Conservation (phyloP, 2,113 vertebrate genomes). For the Scomber scombrus region DNA sequence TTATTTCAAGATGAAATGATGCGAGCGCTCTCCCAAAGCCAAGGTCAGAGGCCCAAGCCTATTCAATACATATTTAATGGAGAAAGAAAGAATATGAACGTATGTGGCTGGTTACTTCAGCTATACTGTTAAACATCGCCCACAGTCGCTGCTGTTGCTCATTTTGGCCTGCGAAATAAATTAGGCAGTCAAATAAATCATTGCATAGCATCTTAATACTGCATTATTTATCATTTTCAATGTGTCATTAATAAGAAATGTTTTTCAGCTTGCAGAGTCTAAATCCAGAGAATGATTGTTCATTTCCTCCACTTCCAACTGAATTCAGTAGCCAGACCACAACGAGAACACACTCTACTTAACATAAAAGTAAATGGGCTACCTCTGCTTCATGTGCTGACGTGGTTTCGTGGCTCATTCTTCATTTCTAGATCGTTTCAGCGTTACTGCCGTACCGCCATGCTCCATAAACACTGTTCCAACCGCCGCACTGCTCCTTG, state of each 20-base stretch:
- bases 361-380: constrained; percentile 54
- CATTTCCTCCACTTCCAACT: constrained; percentile 52
- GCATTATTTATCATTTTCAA: constrained; percentile 62
- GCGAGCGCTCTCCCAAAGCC: constrained; percentile 88
- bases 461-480: constrained; percentile 41
- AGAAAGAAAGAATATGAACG: constrained; percentile 77
- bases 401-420: constrained; percentile 55
- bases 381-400: constrained; percentile 48
- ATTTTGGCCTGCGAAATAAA: constrained; percentile 33
- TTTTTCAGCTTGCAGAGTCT: not conserved
- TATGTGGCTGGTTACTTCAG: constrained; percentile 88
- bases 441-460: constrained; percentile 22
- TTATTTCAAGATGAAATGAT: constrained; percentile 96
- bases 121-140: constrained; percentile 77
- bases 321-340: constrained; percentile 63
- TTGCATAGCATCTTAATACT: constrained; percentile 18
- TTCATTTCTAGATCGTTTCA: constrained; percentile 45
- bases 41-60: constrained; percentile 87
- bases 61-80: constrained; percentile 90
- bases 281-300: constrained; percentile 37
- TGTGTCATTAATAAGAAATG: constrained; percentile 33
- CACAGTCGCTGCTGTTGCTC: constrained; percentile 28
- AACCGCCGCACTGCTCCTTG: constrained; percentile 5
- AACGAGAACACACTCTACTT: constrained; percentile 44
- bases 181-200: constrained; percentile 30